A percentile compares a stretch with the other conserved stretches of the same genome.
These are phyloP conservation scores for Lamellibrachia satsuma DNA, from an alignment of 2,888 invertebrate genomes.

Conservation along the genomic window DNA sequence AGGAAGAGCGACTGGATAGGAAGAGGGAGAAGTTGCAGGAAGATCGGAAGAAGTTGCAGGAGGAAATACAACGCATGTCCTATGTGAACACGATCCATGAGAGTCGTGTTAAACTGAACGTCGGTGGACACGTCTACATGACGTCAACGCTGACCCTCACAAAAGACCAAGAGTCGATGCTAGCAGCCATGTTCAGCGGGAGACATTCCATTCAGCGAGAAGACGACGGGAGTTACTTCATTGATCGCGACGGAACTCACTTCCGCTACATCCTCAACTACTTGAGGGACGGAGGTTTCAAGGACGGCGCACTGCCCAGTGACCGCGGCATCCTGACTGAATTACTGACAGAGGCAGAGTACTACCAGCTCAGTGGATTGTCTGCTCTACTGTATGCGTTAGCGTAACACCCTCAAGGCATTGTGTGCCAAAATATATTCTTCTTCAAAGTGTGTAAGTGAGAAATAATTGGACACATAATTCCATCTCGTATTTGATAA, in stretches of 20 bases:
- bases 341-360: constrained; percentile 47
- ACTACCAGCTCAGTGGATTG: constrained; percentile 43
- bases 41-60: constrained; percentile 36
- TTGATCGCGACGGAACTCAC: constrained; percentile 52
- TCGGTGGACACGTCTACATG: constrained; percentile 47
- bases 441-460: no score
- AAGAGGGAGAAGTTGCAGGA: constrained; percentile 28
- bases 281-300: constrained; percentile 56
- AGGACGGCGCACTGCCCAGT: constrained; percentile 39
- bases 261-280: constrained; percentile 58
- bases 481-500: no score
- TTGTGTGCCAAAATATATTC: no score
- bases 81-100: constrained; percentile 41
- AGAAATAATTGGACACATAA: no score
- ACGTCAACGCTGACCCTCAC: constrained; percentile 48
- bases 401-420: no score
- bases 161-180: constrained; percentile 44
- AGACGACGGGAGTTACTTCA: constrained; percentile 48
- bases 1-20: constrained; percentile 21
- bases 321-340: constrained; percentile 42
- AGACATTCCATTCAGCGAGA: constrained; percentile 43
- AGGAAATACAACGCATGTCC: constrained; percentile 35
- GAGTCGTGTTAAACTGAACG: constrained; percentile 45
- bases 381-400: constrained; percentile 24
- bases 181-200: constrained; percentile 50